Evolutionary conservation across 1,140 invertebrate species (phyloP), one percentile per base, ranked within the genome.

Genomic region (Ceratina calcarata): DNA sequence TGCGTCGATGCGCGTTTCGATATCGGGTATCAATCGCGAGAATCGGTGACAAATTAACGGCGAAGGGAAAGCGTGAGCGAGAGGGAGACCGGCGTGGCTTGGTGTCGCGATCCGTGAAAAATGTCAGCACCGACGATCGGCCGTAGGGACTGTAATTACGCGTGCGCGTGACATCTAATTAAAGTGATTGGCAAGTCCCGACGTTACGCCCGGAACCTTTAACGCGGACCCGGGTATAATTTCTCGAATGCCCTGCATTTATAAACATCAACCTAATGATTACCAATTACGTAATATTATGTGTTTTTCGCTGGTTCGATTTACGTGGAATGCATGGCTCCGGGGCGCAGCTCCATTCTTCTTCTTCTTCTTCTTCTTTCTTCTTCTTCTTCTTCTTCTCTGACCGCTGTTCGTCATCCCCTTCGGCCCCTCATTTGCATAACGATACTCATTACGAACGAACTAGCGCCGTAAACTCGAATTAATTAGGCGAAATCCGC

Each of bases 271-370:
- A 16, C 49, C 37, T 78, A 78, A 78, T 78, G 76, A 78, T 78
- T 64, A 64, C 68, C 76, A 78, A 78, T 78, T 78, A 78, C 76
- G 68, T 78, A 78, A 78, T 78, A 62, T 72, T 78, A 78, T 78
- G 76, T 72, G 76, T 45, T 64, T 78, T 72, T 72, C 76, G 49
- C 3, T 37, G 57, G 7, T 71, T 18, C 75, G 67, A 53, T 69
- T 61, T 20, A n/a, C 58, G 49, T 57, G 74, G 74, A 76, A 78
- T 53, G 58, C n/a, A 22, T 20, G 18, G 15, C 18, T n/a, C 24
- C 3, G 1, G n/a, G 13, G 16, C 60, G 22, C 15, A 22, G 58
- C 37, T 18, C 1, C 12, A 18, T 16, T 15, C 68, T 13, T 57
- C 20, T 22, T 10, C 7, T 60, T 24, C 67, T 24, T 18, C 18